These are phyloP conservation scores for Steatornis caripensis DNA, from an alignment of 2,113 vertebrate genomes.

Conservation along the genomic window DNA sequence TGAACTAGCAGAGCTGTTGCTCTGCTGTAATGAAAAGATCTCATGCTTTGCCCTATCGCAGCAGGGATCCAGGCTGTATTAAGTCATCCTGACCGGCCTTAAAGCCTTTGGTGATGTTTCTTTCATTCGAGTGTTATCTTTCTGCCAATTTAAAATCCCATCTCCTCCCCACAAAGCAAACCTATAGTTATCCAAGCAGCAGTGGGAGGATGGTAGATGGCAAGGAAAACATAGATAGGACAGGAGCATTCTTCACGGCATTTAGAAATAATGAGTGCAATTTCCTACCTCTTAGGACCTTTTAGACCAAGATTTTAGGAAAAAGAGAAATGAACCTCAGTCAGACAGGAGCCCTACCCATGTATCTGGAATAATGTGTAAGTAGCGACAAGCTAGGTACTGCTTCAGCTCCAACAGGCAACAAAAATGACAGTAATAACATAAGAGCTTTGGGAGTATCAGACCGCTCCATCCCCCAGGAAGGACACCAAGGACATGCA, in stretches of 20 bases:
- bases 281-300: not conserved
- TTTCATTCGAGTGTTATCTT: not conserved
- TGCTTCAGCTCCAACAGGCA: not conserved
- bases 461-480: not conserved
- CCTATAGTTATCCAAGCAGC: not conserved
- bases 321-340: not conserved
- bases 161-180: conserved; percentile 15
- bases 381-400: not conserved
- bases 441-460: not conserved
- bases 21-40: not conserved
- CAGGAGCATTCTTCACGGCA: not conserved
- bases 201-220: not conserved
- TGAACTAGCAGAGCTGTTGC: not conserved
- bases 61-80: not conserved
- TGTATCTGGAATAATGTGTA: not conserved
- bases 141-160: conserved; percentile 6
- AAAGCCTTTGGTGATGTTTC: conserved; percentile 32
- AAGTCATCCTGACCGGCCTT: not conserved
- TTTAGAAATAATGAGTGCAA: not conserved
- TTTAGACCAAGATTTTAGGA: not conserved
- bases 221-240: not conserved
- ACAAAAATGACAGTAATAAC: not conserved
- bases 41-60: not conserved
- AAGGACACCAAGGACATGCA: not conserved
- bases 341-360: not conserved